Evolutionary conservation across 2,113 vertebrate species (phyloP).

Genomic region (Callorhinus ursinus): DNA sequence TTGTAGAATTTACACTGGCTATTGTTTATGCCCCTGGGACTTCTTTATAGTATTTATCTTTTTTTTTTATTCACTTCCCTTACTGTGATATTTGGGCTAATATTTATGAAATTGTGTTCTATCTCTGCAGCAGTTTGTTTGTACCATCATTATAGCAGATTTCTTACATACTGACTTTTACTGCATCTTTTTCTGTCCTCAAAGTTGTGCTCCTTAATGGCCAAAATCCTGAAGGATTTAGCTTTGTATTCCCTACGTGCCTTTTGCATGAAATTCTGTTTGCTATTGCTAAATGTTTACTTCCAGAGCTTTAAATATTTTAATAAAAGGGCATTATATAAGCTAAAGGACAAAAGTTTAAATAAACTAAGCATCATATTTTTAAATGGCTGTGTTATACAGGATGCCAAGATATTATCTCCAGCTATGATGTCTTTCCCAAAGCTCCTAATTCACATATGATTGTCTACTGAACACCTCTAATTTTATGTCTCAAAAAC

Average conservation of each 20-base stretch:
- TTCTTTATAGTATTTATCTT: not conserved
- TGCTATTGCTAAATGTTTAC: not conserved
- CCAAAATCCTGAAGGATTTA: not conserved
- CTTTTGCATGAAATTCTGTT: not conserved
- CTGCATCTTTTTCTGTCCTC: not conserved
- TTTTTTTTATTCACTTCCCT: not conserved
- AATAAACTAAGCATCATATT: not conserved
- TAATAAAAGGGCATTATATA: not conserved
- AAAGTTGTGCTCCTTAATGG: not conserved
- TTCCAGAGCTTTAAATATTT: not conserved
- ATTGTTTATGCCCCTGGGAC: not conserved
- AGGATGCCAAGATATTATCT: not conserved
- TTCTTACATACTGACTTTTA: not conserved
- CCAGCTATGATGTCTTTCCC: not conserved
- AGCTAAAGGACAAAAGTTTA: not conserved
- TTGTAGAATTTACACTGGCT: not conserved
- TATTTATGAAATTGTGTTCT: not conserved
- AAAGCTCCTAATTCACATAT: not conserved
- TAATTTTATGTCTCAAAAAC: not conserved
- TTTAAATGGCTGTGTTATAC: not conserved
- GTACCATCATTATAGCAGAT: not conserved
- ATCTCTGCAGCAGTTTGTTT: not conserved
- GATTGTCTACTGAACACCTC: not conserved
- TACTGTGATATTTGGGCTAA: not conserved
- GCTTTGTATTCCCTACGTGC: not conserved